These are phyloP conservation scores for Rapana venosa DNA, from an alignment of 2,888 invertebrate genomes.

Conservation along the genomic window DNA sequence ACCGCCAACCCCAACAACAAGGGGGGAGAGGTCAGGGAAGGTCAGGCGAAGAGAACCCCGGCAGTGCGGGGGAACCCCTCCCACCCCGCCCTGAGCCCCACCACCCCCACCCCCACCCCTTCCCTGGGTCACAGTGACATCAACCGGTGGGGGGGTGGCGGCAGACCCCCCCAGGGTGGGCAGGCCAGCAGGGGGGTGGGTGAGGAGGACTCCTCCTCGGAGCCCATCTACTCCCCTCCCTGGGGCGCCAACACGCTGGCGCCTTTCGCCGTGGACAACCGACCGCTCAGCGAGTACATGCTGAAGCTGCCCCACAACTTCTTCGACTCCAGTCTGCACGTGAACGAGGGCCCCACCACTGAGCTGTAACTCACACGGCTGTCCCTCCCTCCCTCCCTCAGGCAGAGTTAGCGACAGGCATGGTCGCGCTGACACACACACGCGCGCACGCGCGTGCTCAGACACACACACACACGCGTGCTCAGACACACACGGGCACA, in stretches of 20 bases:
- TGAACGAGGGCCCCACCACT: conserved; percentile 36
- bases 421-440: no score
- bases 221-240: conserved; percentile 38
- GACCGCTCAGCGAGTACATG: conserved; percentile 41
- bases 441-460: neutral
- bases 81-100: neutral
- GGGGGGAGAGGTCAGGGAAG: no score
- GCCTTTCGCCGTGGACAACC: conserved; percentile 29
- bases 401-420: neutral
- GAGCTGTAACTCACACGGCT: conserved; percentile 18
- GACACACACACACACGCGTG: neutral
- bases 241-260: conserved; percentile 31
- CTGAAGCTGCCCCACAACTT: conserved; percentile 33
- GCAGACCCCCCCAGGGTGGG: neutral
- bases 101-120: neutral
- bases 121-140: neutral
- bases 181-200: neutral
- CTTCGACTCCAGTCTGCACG: conserved; percentile 23
- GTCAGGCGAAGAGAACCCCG: no score
- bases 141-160: neutral
- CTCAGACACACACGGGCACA: neutral
- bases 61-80: neutral
- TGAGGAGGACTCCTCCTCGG: neutral
- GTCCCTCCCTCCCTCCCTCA: neutral
- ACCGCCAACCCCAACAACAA: neutral